These are phyloP conservation scores for Eilema depressum DNA, from an alignment of 2,888 invertebrate genomes.

Conservation along the genomic window DNA sequence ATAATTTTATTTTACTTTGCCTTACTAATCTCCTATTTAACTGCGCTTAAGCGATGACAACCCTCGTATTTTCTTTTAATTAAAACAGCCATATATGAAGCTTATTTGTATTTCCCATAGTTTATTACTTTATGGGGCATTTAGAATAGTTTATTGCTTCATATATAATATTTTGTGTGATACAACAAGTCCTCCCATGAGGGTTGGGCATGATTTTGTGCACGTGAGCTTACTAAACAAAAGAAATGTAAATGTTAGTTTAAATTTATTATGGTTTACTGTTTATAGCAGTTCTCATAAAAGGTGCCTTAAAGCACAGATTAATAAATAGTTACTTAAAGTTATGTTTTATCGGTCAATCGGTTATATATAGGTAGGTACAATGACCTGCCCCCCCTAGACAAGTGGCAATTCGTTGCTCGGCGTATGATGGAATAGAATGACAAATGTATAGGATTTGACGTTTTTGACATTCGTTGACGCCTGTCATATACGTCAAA, in stretches of 20 bases:
- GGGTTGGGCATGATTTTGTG: constrained; percentile 29
- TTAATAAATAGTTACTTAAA: too few species aligned
- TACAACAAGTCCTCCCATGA: constrained; percentile 22
- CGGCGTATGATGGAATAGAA: too few species aligned
- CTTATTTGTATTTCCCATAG: constrained; percentile 46
- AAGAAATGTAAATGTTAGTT: constrained; percentile 8
- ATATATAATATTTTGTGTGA: constrained; percentile 37
- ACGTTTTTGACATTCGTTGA: too few species aligned
- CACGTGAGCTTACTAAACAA: constrained; percentile 40
- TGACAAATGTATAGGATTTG: too few species aligned
- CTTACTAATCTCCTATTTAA: not conserved
- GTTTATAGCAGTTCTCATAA: too few species aligned
- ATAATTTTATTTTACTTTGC: not conserved
- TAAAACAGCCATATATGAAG: not conserved
- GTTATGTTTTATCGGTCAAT: too few species aligned
- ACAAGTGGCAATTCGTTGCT: too few species aligned
- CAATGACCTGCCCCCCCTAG: too few species aligned
- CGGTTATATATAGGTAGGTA: too few species aligned
- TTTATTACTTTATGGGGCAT: constrained; percentile 45
- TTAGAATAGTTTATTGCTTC: constrained; percentile 37
- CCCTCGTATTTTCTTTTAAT: constrained; percentile 1
- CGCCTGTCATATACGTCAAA: too few species aligned
- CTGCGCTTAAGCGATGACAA: not conserved
- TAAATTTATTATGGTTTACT: constrained; percentile 1
- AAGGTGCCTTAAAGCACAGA: too few species aligned